Evolutionary conservation across 2,888 invertebrate species (phyloP).

Genomic region (Bellardia pandia): DNA sequence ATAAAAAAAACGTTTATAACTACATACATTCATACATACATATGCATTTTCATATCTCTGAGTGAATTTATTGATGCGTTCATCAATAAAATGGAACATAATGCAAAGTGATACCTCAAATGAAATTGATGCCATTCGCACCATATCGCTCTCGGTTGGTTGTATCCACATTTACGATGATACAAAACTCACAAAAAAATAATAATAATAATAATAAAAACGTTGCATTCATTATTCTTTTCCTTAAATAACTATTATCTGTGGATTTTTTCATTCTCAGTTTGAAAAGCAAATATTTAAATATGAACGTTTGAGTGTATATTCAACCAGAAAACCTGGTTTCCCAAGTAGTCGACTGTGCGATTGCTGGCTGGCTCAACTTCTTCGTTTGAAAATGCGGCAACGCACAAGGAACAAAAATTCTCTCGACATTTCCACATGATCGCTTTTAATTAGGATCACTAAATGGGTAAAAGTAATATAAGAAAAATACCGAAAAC

Average conservation of each 20-base stretch:
- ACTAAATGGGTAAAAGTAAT: conserved; percentile 56
- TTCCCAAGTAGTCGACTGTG: conserved; percentile 50
- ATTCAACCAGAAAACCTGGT: conserved; percentile 60
- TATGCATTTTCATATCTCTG: conserved; percentile 49
- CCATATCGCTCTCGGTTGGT: conserved; percentile 45
- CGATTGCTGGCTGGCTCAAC: conserved; percentile 23
- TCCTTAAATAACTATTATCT: conserved; percentile 62
- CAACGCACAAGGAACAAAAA: conserved; percentile 60
- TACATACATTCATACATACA: background rate
- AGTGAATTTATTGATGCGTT: conserved; percentile 65
- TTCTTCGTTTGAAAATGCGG: conserved; percentile 55
- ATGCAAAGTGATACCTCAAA: conserved; percentile 60
- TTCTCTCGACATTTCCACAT: conserved; percentile 73
- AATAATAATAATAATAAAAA: conserved; percentile 33
- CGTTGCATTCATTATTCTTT: conserved; percentile 47
- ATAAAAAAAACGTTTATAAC: background rate
- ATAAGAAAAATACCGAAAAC: conserved; percentile 38
- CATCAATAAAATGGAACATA: conserved; percentile 65
- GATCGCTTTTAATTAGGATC: conserved; percentile 75
- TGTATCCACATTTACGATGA: conserved; percentile 39
- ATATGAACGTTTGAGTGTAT: background rate
- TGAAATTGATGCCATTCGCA: conserved; percentile 70
- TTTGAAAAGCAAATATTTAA: conserved; percentile 28
- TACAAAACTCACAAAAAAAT: conserved; percentile 28
- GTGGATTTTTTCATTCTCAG: conserved; percentile 3